Conservation (phyloP, 1,140 invertebrate genomes). For the Vollenhovia emeryi region DNA sequence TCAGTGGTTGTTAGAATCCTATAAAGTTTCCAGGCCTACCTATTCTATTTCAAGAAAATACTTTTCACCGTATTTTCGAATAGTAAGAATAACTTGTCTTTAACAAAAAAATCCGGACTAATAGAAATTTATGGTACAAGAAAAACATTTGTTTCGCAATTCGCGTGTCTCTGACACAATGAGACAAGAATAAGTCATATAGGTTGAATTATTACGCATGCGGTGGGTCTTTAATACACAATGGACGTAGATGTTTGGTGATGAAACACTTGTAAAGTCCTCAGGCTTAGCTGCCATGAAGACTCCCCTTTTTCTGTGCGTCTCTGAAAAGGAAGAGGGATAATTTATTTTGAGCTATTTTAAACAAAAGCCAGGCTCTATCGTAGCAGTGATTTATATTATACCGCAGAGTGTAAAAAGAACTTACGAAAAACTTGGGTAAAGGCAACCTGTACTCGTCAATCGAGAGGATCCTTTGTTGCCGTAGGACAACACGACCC, state of each 20-base stretch:
- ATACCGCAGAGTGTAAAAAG: not conserved
- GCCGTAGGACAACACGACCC: not conserved
- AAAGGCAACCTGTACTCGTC: constrained; percentile 24
- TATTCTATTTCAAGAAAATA: not conserved
- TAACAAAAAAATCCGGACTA: not conserved
- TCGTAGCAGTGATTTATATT: constrained; percentile 8
- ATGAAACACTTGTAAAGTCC: not conserved
- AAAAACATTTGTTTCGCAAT: not conserved
- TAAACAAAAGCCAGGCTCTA: not conserved
- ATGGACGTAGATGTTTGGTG: not conserved
- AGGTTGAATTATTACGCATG: not conserved
- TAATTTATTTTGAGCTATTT: constrained; percentile 9
- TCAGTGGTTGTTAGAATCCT: not conserved
- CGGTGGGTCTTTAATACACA: not conserved
- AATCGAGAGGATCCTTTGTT: constrained; percentile 27
- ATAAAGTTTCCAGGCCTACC: not conserved
- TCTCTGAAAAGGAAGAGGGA: not conserved
- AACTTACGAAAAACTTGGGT: constrained; percentile 6
- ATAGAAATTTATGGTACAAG: not conserved
- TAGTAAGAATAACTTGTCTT: not conserved
- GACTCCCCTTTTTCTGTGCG: not conserved
- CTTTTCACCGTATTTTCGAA: not conserved
- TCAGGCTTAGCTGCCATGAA: not conserved
- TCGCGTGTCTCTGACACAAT: not conserved
- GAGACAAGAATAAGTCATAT: not conserved